Evolutionary conservation across 2,797 vertebrate genomes (phyloP).

Genomic region (Distichodus sexfasciatus): DNA sequence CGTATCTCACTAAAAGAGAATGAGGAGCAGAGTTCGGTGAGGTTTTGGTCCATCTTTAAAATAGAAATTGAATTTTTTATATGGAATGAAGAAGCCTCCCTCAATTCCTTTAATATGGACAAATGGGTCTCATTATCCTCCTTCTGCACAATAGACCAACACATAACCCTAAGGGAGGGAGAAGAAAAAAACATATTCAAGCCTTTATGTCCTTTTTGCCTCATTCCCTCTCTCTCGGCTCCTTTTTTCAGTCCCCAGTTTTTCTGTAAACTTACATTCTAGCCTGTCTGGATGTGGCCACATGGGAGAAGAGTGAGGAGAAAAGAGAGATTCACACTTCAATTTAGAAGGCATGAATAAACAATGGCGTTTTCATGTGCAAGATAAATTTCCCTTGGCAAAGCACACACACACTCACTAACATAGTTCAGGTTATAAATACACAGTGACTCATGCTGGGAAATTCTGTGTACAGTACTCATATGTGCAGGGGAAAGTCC

Average conservation of each 20-base stretch:
- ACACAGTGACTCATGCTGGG: neutral
- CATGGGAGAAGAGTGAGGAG: slow-evolving; percentile 57
- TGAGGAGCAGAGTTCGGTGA: neutral
- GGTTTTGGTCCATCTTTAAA: slow-evolving; percentile 27
- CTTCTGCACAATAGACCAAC: slow-evolving; percentile 56
- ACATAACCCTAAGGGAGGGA: slow-evolving; percentile 41
- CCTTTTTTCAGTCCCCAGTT: too few species aligned
- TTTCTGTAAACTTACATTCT: too few species aligned
- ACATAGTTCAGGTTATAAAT: slow-evolving; percentile 43
- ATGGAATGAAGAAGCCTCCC: slow-evolving; percentile 57
- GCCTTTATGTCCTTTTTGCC: slow-evolving; percentile 24
- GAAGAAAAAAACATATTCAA: slow-evolving; percentile 57
- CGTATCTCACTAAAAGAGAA: neutral
- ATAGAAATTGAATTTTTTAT: slow-evolving; percentile 62
- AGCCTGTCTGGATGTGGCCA: slow-evolving; percentile 41
- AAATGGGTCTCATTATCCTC: slow-evolving; percentile 70
- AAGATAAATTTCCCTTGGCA: slow-evolving; percentile 68
- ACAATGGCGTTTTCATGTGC: slow-evolving; percentile 73
- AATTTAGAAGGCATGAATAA: slow-evolving; percentile 78
- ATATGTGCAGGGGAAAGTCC: too few species aligned
- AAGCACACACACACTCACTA: slow-evolving; percentile 18
- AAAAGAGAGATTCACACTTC: slow-evolving; percentile 70
- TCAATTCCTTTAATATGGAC: slow-evolving; percentile 67
- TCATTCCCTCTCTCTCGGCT: slow-evolving; percentile 15
- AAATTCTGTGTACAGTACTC: slow-evolving; percentile 27